phyloP scores from a whole-genome alignment of 2,888 invertebrate genomes.

The Erebia ligea region DNA sequence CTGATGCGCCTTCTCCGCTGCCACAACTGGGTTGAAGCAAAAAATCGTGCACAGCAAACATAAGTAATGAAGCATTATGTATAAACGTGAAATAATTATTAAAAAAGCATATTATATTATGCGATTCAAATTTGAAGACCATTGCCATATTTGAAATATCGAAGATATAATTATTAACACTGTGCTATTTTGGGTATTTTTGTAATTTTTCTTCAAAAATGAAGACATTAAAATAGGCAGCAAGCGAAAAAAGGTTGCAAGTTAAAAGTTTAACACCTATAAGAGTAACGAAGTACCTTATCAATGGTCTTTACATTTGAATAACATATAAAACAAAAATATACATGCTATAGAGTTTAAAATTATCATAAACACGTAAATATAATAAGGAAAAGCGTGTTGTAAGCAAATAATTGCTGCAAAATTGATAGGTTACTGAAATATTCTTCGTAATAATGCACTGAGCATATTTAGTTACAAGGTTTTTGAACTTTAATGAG shows the following conservation, averaged over 20 bases:
- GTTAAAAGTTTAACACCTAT: too few relatives aligned
- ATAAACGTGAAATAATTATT: constrained; percentile 16
- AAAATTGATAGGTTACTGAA: neutral
- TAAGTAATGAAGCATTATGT: constrained; percentile 50
- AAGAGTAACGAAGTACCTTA: too few relatives aligned
- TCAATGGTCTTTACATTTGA: too few relatives aligned
- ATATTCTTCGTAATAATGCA: neutral
- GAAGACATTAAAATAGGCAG: too few relatives aligned
- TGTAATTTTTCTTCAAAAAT: too few relatives aligned
- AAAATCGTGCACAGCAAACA: constrained; percentile 64
- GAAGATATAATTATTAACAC: too few relatives aligned
- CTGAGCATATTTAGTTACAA: neutral
- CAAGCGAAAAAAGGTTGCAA: too few relatives aligned
- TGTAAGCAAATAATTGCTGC: constrained; percentile 11
- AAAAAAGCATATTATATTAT: constrained; percentile 17
- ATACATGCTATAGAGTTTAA: constrained; percentile 30
- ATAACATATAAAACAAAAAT: constrained; percentile 13
- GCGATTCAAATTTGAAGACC: too few relatives aligned
- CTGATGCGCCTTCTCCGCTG: constrained; percentile 88
- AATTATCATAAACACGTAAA: constrained; percentile 12
- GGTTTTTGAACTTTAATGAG: neutral
- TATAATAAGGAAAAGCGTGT: constrained; percentile 37
- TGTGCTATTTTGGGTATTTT: too few relatives aligned
- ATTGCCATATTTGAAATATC: too few relatives aligned
- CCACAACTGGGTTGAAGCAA: constrained; percentile 84